Percentiles rank a stretch among this genome's conserved stretches.
These are phyloP conservation scores for Lethenteron camtschaticum DNA, from an alignment of 2,113 vertebrate genomes.

Conservation along the genomic window DNA sequence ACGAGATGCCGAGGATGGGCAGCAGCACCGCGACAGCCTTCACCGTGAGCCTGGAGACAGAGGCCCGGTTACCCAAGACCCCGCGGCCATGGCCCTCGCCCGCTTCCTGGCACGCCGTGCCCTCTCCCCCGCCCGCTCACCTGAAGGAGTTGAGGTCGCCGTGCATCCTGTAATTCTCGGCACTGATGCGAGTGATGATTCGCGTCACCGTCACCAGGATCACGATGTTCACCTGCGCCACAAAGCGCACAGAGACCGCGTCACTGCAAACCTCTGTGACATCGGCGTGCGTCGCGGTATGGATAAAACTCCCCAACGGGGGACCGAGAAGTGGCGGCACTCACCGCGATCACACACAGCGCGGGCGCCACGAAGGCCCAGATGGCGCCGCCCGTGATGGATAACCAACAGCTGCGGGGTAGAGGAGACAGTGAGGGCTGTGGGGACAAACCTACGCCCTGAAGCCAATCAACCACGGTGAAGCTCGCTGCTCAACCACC, in stretches of 20 bases:
- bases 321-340: conserved; percentile 10
- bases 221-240: conserved; percentile 52
- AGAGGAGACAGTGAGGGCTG: not conserved
- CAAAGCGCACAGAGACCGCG: not conserved
- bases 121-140: conserved; percentile 26
- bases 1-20: conserved; percentile 77
- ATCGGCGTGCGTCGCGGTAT: too few relatives aligned
- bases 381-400: conserved; percentile 49
- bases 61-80: not conserved
- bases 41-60: conserved; percentile 37
- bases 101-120: not conserved
- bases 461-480: too few relatives aligned
- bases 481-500: too few relatives aligned
- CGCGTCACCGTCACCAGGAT: conserved; percentile 75
- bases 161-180: conserved; percentile 69
- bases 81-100: not conserved
- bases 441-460: not conserved
- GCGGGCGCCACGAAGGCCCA: conserved; percentile 96
- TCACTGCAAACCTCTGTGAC: too few relatives aligned
- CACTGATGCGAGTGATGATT: conserved; percentile 78
- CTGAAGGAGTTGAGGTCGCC: conserved; percentile 67
- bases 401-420: conserved; percentile 65
- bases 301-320: too few relatives aligned
- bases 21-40: conserved; percentile 81
- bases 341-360: conserved; percentile 65